phyloP scores from a whole-genome alignment of 2,113 vertebrate species.

The Caranx melampygus region DNA sequence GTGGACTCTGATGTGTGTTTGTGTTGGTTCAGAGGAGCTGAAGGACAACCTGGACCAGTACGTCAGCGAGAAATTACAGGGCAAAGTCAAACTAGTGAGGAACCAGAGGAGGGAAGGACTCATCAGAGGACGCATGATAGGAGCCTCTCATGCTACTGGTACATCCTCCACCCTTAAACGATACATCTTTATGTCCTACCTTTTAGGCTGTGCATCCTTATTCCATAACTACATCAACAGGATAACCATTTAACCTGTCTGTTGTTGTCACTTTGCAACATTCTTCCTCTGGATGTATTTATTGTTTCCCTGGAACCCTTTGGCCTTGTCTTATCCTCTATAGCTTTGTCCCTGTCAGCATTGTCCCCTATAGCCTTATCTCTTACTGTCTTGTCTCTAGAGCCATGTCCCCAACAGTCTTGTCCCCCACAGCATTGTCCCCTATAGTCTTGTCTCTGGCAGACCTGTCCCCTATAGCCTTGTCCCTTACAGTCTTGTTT shows the following conservation, averaged over 20 bases:
- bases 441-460: too few species aligned
- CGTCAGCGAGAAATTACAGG: slow-evolving; percentile 84
- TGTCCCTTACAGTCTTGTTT: too few species aligned
- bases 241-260: not conserved
- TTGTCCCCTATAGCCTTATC: too few species aligned
- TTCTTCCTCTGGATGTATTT: too few species aligned
- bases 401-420: not conserved
- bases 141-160: slow-evolving; percentile 95
- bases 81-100: slow-evolving; percentile 89
- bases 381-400: too few species aligned
- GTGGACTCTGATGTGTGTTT: not conserved
- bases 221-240: not conserved
- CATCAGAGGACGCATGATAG: slow-evolving; percentile 96
- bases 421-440: too few species aligned
- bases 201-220: not conserved
- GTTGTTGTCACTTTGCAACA: too few species aligned
- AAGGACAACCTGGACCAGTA: slow-evolving; percentile 89
- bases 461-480: too few species aligned
- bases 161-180: not conserved
- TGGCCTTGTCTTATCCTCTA: too few species aligned
- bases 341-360: too few species aligned
- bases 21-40: slow-evolving; percentile 86
- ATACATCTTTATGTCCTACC: slow-evolving; percentile 35
- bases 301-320: too few species aligned
- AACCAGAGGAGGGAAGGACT: slow-evolving; percentile 92